Evolutionary conservation across 2,888 invertebrate genomes (phyloP).

Genomic region (Agrochola lota): DNA sequence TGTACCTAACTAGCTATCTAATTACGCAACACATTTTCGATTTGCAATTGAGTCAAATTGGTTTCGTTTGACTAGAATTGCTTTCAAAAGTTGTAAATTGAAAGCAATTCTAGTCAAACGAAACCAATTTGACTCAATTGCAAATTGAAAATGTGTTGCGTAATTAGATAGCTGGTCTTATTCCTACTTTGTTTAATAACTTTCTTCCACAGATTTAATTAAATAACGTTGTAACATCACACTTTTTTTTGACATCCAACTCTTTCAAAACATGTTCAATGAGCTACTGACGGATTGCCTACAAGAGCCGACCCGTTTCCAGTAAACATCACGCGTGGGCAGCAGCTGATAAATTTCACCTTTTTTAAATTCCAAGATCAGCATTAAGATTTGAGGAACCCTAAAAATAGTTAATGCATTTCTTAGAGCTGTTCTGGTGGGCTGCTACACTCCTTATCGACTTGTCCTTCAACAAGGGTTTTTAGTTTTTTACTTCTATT

Average conservation of each 20-base stretch:
- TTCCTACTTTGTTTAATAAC: too few relatives aligned
- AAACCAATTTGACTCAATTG: too few relatives aligned
- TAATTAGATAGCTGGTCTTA: too few relatives aligned
- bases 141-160: too few relatives aligned
- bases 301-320: conserved; percentile 28
- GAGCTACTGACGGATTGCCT: conserved; percentile 32
- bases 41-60: too few relatives aligned
- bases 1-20: too few relatives aligned
- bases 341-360: conserved; percentile 55
- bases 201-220: too few relatives aligned
- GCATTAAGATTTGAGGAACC: conserved; percentile 65
- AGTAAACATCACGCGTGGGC: conserved; percentile 50
- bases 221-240: neutral
- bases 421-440: conserved; percentile 83
- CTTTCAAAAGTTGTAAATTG: too few relatives aligned
- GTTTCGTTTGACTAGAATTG: too few relatives aligned
- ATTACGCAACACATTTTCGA: too few relatives aligned
- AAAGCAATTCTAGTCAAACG: too few relatives aligned
- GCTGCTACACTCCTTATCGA: conserved; percentile 78
- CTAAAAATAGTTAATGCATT: conserved; percentile 85
- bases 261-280: conserved; percentile 13
- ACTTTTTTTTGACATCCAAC: neutral
- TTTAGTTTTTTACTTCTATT: conserved; percentile 74
- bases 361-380: conserved; percentile 67
- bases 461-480: conserved; percentile 82